Evolutionary conservation across 2,113 vertebrate species (phyloP).

Genomic region (Garra rufa): DNA sequence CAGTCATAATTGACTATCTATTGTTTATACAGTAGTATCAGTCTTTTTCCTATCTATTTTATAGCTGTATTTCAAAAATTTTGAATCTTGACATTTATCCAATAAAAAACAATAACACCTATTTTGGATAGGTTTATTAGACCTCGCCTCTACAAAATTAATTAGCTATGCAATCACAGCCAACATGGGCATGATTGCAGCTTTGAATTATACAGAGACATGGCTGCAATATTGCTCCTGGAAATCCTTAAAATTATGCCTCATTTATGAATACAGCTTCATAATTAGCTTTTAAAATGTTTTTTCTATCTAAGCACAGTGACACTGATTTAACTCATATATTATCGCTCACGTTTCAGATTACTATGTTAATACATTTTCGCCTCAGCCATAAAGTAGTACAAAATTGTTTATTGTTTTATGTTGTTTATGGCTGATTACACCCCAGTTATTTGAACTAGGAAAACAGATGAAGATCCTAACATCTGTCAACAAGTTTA

Average conservation of each 20-base stretch:
- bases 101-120: background rate
- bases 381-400: background rate
- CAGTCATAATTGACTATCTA: background rate
- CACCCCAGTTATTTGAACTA: background rate
- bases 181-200: background rate
- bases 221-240: background rate
- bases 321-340: conserved; percentile 14
- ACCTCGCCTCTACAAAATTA: background rate
- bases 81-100: background rate
- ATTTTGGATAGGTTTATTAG: background rate
- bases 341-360: conserved; percentile 15
- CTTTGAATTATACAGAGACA: background rate
- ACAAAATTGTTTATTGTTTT: background rate
- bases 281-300: too few species aligned
- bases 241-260: background rate
- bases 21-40: background rate
- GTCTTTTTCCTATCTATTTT: background rate
- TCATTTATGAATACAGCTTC: background rate
- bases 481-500: background rate
- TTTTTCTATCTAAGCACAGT: too few species aligned
- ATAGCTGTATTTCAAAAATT: background rate
- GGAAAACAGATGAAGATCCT: background rate
- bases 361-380: background rate
- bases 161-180: background rate
- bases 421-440: background rate